Evolutionary conservation across 2,888 invertebrate species (phyloP), one percentile per base, ranked within the genome.

Genomic region (Glyphotaelius pellucidus): DNA sequence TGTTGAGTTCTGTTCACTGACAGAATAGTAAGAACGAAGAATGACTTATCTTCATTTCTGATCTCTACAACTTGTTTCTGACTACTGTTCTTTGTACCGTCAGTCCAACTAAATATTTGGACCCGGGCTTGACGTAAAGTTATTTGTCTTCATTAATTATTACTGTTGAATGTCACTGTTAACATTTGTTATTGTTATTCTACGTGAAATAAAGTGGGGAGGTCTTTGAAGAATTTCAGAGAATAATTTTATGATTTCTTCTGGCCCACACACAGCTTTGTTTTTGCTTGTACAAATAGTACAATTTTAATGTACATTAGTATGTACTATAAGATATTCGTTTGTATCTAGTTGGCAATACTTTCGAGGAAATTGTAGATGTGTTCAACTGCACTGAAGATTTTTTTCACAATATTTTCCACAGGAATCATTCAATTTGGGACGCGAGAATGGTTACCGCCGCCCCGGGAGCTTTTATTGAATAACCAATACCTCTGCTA

Each of bases 71-170:
- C 86, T 30, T 38, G 86, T 42, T 47, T 38, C 86, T n/a, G 86
- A 86, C 30, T n/a, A n/a, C 30, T 86, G 35, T 42, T 42, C 47
- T 38, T n/a, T 86, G 42, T 47, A 47, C 47, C 86, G 14, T 86
- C 86, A 30, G 42, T 42, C 15, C 7, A 86, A 86, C 47, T 12
- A 86, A 38, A 86, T 86, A 86, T 86, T 86, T 86, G 42, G 86
- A 86, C 42, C 86, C 42, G n/a, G 30, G 30, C 42, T 38, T 42
- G 86, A 86, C 86, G 42, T 86, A 30, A n/a, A 30, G 86, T 86
- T 38, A 47, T 86, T 86, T 42, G 42, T 86, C 86, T 86, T 86
- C 25, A 42, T 86, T 30, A 86, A 38, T 47, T 86, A 86, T n/a
- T n/a, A n/a, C 25, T 25, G 67, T 67, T 67, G 67, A 67, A 67